phyloP scores from a whole-genome alignment of 2,888 invertebrate species.

The Orthonevra nobilis region DNA sequence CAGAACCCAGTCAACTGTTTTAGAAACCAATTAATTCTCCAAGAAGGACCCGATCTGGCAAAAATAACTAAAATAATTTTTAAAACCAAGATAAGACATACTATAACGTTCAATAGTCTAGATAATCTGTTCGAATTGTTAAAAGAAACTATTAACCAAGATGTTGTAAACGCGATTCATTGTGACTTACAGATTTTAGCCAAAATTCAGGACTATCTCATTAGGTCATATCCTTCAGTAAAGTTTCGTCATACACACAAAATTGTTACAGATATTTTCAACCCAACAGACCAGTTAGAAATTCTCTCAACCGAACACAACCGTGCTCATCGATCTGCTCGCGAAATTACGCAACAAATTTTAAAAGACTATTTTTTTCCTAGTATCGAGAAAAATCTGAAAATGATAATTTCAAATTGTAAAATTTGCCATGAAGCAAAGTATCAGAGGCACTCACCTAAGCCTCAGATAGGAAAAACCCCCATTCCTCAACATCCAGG shows the following conservation, averaged over 20 bases:
- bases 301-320: background rate
- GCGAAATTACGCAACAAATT: background rate
- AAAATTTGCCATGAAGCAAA: constrained; percentile 36
- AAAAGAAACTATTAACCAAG: background rate
- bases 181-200: constrained; percentile 10
- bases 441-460: constrained; percentile 13
- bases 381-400: constrained; percentile 39
- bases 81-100: no score
- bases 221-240: constrained; percentile 1
- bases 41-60: no score
- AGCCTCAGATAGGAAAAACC: constrained; percentile 2
- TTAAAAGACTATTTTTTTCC: constrained; percentile 49
- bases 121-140: no score
- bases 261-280: constrained; percentile 13
- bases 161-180: constrained; percentile 32
- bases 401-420: constrained; percentile 39
- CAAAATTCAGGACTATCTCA: background rate
- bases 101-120: no score
- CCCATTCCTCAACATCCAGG: constrained; percentile 20
- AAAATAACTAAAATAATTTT: no score
- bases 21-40: constrained; percentile 5
- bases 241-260: constrained; percentile 18
- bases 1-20: background rate
- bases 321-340: background rate
- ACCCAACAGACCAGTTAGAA: constrained; percentile 14